Evolutionary conservation across 2,797 vertebrate genomes (phyloP).

Genomic region (Adrianichthys oophorus): DNA sequence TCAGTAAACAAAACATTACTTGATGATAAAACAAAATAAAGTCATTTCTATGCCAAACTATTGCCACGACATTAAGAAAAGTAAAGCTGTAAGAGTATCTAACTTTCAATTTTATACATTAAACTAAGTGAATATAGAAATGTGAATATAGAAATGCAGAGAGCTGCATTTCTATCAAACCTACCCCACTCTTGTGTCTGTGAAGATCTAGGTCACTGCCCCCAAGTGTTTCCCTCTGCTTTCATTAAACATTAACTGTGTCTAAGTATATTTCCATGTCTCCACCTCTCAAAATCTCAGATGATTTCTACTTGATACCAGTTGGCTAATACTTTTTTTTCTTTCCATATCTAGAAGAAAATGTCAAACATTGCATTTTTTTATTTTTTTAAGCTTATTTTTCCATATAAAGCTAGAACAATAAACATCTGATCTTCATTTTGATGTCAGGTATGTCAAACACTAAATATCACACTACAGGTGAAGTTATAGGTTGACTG

Average conservation of each 20-base stretch:
- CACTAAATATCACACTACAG: no score
- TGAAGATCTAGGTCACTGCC: slow-evolving; percentile 76
- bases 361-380: slow-evolving; percentile 12
- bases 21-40: neutral
- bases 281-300: slow-evolving; percentile 49
- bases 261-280: slow-evolving; percentile 80
- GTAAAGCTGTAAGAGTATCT: neutral
- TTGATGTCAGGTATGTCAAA: no score
- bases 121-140: slow-evolving; percentile 61
- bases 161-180: slow-evolving; percentile 60
- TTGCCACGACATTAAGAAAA: neutral
- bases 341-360: slow-evolving; percentile 6
- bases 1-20: neutral
- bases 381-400: slow-evolving; percentile 19
- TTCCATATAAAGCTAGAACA: neutral
- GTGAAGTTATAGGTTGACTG: no score
- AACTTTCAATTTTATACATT: slow-evolving; percentile 28
- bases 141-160: no score
- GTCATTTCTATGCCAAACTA: no score
- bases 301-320: slow-evolving; percentile 47
- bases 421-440: no score
- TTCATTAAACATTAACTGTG: slow-evolving; percentile 78
- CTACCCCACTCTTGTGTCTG: slow-evolving; percentile 53
- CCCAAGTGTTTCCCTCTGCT: slow-evolving; percentile 61
- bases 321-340: slow-evolving; percentile 25